Evolutionary conservation across 2,797 vertebrate species (phyloP).

Genomic region (Pseudomugil gertrudae): DNA sequence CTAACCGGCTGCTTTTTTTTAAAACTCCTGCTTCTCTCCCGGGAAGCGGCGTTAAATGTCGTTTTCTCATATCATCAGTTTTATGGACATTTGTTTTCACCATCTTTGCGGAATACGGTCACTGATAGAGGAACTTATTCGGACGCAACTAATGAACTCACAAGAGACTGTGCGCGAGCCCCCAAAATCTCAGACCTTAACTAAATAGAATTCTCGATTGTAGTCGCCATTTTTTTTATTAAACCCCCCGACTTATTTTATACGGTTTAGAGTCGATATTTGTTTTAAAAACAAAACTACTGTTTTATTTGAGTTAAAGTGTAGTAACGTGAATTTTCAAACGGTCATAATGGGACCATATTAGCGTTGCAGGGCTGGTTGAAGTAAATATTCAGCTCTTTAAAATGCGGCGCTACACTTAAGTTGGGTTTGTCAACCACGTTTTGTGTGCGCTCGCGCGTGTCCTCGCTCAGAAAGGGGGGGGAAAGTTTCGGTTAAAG

Average conservation of each 20-base stretch:
- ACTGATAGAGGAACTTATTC: slow-evolving; percentile 25
- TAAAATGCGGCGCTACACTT: slow-evolving; percentile 6
- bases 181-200: not conserved
- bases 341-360: not conserved
- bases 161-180: slow-evolving; percentile 10
- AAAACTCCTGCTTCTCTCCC: not conserved
- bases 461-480: slow-evolving; percentile 39
- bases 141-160: slow-evolving; percentile 58
- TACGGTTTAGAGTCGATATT: slow-evolving; percentile 13
- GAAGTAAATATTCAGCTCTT: not conserved
- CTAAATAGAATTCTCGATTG: slow-evolving; percentile 3
- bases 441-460: slow-evolving; percentile 15
- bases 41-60: not conserved
- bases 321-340: not conserved
- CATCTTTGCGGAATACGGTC: slow-evolving; percentile 1
- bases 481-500: slow-evolving; percentile 67
- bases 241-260: slow-evolving; percentile 17
- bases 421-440: slow-evolving; percentile 6
- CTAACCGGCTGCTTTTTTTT: not conserved
- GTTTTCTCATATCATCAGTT: slow-evolving; percentile 28
- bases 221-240: slow-evolving; percentile 42
- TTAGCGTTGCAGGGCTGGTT: not conserved
- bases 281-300: too few species aligned
- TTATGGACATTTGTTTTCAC: not conserved
- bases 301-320: not conserved